phyloP scores from a whole-genome alignment of 2,888 invertebrate species.

The Patella depressa region DNA sequence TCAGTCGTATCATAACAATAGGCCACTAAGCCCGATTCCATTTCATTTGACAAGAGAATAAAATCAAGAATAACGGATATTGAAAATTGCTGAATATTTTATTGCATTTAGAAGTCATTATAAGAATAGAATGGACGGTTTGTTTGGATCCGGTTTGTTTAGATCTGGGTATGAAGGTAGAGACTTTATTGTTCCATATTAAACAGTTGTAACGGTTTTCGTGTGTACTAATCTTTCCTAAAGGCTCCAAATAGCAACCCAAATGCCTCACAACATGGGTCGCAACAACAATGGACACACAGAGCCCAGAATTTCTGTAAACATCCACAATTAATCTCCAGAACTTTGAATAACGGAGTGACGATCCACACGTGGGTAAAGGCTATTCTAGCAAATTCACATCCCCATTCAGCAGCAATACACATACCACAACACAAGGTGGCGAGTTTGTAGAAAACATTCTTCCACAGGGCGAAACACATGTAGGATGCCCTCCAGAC shows the following conservation, averaged over 20 bases:
- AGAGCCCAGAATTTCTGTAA: constrained; percentile 70
- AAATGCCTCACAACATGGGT: constrained; percentile 52
- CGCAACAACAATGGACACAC: constrained; percentile 73
- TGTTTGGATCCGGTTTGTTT: too few species aligned
- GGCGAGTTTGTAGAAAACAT: constrained; percentile 80
- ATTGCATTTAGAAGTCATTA: too few species aligned
- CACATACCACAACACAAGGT: constrained; percentile 80
- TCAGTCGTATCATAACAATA: too few species aligned
- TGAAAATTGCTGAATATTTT: too few species aligned
- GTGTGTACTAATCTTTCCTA: constrained; percentile 29
- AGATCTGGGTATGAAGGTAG: too few species aligned
- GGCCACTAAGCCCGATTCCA: too few species aligned
- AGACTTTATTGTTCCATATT: too few species aligned
- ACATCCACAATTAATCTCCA: constrained; percentile 75
- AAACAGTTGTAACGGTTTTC: too few species aligned
- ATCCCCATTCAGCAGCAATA: constrained; percentile 76
- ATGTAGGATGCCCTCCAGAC: constrained; percentile 80
- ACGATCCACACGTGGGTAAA: constrained; percentile 80
- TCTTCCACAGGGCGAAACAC: constrained; percentile 78
- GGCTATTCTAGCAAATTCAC: constrained; percentile 74
- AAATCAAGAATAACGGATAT: too few species aligned
- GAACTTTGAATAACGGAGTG: constrained; percentile 78
- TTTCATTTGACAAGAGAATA: too few species aligned
- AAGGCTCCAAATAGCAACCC: constrained; percentile 49
- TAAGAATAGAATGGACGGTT: too few species aligned